Base-by-base conservation (phyloP, 2,113 vertebrate species). In the Zeus faber region DNA sequence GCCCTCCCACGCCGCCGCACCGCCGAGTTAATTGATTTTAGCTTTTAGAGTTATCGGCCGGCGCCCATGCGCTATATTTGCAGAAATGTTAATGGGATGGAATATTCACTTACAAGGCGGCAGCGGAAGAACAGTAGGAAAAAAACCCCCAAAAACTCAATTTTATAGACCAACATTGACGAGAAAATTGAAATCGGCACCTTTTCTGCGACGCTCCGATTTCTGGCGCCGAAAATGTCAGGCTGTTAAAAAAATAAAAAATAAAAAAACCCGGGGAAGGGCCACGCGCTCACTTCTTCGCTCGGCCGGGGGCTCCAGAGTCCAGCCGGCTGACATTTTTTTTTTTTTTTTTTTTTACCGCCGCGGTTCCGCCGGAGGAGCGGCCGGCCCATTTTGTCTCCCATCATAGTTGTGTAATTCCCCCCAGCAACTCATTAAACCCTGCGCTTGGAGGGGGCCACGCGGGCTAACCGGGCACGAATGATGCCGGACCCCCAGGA, bases 361-460 rank as follows among this genome's bases (percentile, higher is more conserved):
- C 11, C 2, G 29, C 58, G 37, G 46, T 67, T 74, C 33, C n/a
- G 25, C 54, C 53, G 45, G 43, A 73, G 52, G 54, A 55, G 45
- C 27, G 53, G 54, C 18, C 13, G 27, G 62, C 54, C 49, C 53
- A 65, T 58, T 62, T 43, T 18, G 46, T 35, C 27, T 54, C 54
- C 54, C 26, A 65, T 72, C 31, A 44, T 47, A 40, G 39, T 31
- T 52, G 26, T 62, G 18, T 69, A 66, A 70, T 69, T 72, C 67
- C 26, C 3, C 43, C 48, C 29, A 33, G n/a, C 44, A 54, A 21
- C 45, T 56, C 24, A 4, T 71, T 60, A 26, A 56, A 48, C 43
- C 26, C 35, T 24, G 21, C 41, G 14, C 9, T 10, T 25, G 17
- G 2, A 31, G 7, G 11, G 29, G 29, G 29, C 29, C 5, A n/a